A percentile compares a stretch with the other conserved stretches of the same genome.
Conservation (phyloP, 2,888 invertebrate species). For the Galerucella pusilla region DNA sequence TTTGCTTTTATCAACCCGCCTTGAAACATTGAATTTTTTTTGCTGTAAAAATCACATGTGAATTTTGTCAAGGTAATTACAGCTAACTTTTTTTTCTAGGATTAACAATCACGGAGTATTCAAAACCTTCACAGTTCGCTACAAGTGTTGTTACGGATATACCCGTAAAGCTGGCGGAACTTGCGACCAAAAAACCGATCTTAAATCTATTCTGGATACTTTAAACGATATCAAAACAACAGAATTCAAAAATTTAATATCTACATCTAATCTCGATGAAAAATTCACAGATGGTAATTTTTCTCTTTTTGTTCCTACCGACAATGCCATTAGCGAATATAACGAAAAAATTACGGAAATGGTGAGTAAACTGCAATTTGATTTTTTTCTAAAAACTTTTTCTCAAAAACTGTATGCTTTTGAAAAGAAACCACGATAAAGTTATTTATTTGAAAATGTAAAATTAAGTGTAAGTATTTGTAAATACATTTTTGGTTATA, state of each 20-base stretch:
- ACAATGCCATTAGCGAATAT: conserved; percentile 71
- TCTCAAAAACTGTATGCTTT: too few species aligned
- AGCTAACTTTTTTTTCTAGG: conserved; percentile 59
- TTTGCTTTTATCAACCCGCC: not conserved
- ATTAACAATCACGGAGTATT: conserved; percentile 70
- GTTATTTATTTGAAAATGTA: too few species aligned
- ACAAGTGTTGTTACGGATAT: conserved; percentile 78
- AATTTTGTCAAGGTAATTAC: too few species aligned
- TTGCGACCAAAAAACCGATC: conserved; percentile 67
- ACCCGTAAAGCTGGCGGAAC: conserved; percentile 62
- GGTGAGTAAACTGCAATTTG: conserved; percentile 59
- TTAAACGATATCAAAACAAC: conserved; percentile 70
- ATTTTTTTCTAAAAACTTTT: too few species aligned
- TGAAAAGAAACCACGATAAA: too few species aligned
- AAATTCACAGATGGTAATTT: conserved; percentile 68
- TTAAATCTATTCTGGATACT: conserved; percentile 69
- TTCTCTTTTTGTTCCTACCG: conserved; percentile 73
- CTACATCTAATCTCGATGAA: conserved; percentile 66
- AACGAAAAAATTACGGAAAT: conserved; percentile 68
- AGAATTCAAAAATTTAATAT: conserved; percentile 70
- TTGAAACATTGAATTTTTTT: too few species aligned
- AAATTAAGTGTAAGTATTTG: too few species aligned
- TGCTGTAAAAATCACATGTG: too few species aligned
- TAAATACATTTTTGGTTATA: too few species aligned
- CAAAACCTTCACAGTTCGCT: conserved; percentile 72